Conservation (phyloP, 2,113 vertebrate genomes). For the Pitta sordida region DNA sequence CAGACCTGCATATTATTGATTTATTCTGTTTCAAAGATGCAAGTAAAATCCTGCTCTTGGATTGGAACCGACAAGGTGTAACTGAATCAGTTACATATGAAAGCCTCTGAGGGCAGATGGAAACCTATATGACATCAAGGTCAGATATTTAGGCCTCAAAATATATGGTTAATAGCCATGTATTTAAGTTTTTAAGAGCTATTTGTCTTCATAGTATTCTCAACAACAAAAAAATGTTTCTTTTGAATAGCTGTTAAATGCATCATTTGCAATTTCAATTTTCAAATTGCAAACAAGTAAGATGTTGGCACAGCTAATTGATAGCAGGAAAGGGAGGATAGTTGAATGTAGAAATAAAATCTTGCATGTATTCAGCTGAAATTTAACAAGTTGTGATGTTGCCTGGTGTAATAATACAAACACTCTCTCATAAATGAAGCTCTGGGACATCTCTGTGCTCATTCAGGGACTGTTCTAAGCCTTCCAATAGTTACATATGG, state of each 20-base stretch:
- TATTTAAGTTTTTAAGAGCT: neutral
- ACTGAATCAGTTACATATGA: neutral
- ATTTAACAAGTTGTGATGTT: neutral
- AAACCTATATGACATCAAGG: neutral
- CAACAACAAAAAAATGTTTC: neutral
- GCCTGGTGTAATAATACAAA: neutral
- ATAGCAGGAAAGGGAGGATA: neutral
- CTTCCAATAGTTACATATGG: fast-evolving
- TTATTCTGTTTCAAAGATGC: neutral
- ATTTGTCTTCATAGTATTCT: neutral
- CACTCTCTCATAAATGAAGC: neutral
- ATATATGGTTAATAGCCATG: neutral
- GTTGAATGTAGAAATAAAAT: neutral
- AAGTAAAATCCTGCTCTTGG: neutral
- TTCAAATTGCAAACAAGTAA: neutral
- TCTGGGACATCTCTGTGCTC: neutral
- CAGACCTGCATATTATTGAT: neutral
- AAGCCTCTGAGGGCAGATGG: neutral
- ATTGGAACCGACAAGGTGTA: neutral
- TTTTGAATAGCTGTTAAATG: neutral
- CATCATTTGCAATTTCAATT: no score
- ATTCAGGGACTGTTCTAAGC: neutral
- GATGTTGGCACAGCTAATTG: neutral
- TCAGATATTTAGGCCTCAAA: neutral
- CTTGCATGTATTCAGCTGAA: neutral